These are phyloP conservation scores for Drosophila sordidula DNA, from an alignment of 2,888 invertebrate genomes.

Conservation along the genomic window DNA sequence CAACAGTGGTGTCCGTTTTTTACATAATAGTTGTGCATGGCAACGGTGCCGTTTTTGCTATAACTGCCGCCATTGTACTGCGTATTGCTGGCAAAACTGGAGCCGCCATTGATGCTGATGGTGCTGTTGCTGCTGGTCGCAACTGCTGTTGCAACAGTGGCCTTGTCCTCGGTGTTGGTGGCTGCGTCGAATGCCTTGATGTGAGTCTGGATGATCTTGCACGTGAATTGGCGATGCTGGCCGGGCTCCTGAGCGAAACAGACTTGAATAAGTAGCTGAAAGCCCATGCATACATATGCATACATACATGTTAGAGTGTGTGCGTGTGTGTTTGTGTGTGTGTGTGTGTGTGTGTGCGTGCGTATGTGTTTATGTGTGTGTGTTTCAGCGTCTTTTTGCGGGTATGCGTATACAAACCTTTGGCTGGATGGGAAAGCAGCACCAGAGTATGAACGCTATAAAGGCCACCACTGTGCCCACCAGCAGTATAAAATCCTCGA, in stretches of 20 bases:
- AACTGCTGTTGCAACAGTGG: constrained; percentile 6
- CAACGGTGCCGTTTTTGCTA: constrained; percentile 75
- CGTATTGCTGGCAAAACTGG: constrained; percentile 10
- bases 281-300: constrained; percentile 25
- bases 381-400: constrained; percentile 4
- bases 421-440: constrained; percentile 87
- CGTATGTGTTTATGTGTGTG: constrained; percentile 3
- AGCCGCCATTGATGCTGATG: constrained; percentile 12
- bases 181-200: constrained; percentile 73
- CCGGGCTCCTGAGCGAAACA: constrained; percentile 77
- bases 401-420: constrained; percentile 79
- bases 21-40: constrained; percentile 83
- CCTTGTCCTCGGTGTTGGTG: constrained; percentile 41
- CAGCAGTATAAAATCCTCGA: constrained; percentile 88
- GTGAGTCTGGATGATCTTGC: constrained; percentile 82
- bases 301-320: constrained; percentile 16
- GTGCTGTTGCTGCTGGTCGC: constrained; percentile 1
- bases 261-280: constrained; percentile 20
- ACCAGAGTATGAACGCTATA: constrained; percentile 88
- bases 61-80: constrained; percentile 66
- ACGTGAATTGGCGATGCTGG: constrained; percentile 84
- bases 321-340: too few relatives aligned
- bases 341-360: constrained; percentile 1
- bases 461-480: constrained; percentile 88
- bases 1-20: constrained; percentile 85